phyloP scores from a whole-genome alignment of 2,888 invertebrate species.

The Eumerus sabulonum region DNA sequence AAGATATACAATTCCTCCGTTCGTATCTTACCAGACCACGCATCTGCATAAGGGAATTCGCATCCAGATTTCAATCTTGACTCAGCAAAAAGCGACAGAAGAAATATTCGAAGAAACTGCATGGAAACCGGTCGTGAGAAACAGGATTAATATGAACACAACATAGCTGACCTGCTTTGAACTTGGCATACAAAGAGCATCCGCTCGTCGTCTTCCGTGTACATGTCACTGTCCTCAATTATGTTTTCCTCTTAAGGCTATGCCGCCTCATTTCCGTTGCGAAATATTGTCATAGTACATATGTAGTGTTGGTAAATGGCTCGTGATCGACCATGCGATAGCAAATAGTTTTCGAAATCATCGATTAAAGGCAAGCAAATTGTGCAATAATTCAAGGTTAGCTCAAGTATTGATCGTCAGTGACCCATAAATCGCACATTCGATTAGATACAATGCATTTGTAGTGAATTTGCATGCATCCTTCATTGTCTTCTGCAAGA shows the following conservation, averaged over 20 bases:
- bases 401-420: neutral
- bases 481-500: too few relatives aligned
- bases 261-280: slow-evolving; percentile 15
- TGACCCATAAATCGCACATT: too few relatives aligned
- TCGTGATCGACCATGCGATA: neutral
- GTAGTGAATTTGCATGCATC: too few relatives aligned
- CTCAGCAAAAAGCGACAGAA: neutral
- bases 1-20: too few relatives aligned
- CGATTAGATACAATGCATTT: too few relatives aligned
- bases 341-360: slow-evolving; percentile 10
- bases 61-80: slow-evolving; percentile 4
- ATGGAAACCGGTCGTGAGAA: slow-evolving; percentile 31
- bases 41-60: slow-evolving; percentile 36
- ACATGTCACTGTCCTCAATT: slow-evolving; percentile 28
- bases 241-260: slow-evolving; percentile 2
- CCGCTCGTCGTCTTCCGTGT: neutral
- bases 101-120: too few relatives aligned
- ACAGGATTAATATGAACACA: slow-evolving; percentile 30
- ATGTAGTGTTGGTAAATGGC: slow-evolving; percentile 45
- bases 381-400: slow-evolving; percentile 47
- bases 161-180: slow-evolving; percentile 11
- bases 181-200: neutral
- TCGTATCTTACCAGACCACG: neutral
- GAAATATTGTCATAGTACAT: too few relatives aligned
- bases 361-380: slow-evolving; percentile 8